Percentiles rank a stretch among this genome's conserved stretches.
Conservation (phyloP, 1,140 invertebrate genomes). For the Theocolax elegans region DNA sequence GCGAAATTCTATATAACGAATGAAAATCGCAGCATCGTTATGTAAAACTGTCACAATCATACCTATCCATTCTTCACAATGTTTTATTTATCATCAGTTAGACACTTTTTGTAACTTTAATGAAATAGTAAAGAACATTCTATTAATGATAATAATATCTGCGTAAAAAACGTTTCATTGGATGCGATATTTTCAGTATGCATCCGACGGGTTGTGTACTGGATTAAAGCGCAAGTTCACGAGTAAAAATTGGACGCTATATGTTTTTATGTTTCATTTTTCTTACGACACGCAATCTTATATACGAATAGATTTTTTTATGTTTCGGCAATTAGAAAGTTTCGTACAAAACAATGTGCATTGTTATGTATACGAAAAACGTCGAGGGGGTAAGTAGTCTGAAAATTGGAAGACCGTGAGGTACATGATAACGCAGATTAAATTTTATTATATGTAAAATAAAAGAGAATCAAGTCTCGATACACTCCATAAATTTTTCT, state of each 20-base stretch:
- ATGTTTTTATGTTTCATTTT: constrained; percentile 18
- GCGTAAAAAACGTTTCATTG: constrained; percentile 39
- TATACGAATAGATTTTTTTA: background rate
- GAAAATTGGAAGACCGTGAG: constrained; percentile 32
- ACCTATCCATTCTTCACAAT: constrained; percentile 46
- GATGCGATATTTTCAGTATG: constrained; percentile 8
- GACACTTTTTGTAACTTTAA: constrained; percentile 29
- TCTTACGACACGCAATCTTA: background rate
- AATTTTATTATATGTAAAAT: too few relatives aligned
- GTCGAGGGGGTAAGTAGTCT: too few relatives aligned
- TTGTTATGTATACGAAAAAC: constrained; percentile 24
- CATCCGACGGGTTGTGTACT: constrained; percentile 57
- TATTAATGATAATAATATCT: constrained; percentile 32
- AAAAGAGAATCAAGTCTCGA: too few relatives aligned
- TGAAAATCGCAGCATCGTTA: constrained; percentile 34
- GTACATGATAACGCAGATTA: too few relatives aligned
- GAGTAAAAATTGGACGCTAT: background rate
- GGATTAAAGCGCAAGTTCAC: constrained; percentile 49
- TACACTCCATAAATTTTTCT: too few relatives aligned
- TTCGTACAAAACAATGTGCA: constrained; percentile 2
- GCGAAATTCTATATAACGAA: constrained; percentile 33
- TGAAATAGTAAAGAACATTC: constrained; percentile 32
- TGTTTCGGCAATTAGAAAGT: background rate
- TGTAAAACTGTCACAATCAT: constrained; percentile 55
- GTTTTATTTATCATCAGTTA: constrained; percentile 40